These are phyloP conservation scores for Mesocricetus auratus DNA, from an alignment of 2,113 vertebrate genomes.

Conservation along the genomic window DNA sequence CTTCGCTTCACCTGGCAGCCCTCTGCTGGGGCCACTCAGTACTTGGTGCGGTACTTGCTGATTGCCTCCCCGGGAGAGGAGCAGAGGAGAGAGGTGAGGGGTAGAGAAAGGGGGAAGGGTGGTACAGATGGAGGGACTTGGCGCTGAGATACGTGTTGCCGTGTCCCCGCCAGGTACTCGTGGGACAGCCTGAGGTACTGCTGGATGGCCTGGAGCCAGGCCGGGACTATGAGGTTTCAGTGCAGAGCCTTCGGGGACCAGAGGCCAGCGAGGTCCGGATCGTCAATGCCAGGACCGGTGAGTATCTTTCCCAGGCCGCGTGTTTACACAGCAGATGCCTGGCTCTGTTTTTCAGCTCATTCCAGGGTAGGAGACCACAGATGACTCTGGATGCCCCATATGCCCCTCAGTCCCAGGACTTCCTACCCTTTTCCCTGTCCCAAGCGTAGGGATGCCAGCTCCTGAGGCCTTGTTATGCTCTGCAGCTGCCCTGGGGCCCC, in stretches of 20 bases:
- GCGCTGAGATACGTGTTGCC: fast-evolving
- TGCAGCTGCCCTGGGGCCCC: conserved; percentile 88
- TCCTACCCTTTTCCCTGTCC: fast-evolving
- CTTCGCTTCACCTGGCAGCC: conserved; percentile 91
- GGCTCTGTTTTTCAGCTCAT: not conserved
- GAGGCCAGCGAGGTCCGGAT: conserved; percentile 93
- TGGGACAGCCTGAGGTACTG: conserved; percentile 89
- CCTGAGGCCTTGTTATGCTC: not conserved
- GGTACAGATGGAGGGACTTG: fast-evolving
- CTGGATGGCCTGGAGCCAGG: conserved; percentile 89
- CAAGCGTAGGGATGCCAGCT: fast-evolving
- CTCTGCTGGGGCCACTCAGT: conserved; percentile 89
- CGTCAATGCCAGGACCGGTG: conserved; percentile 91
- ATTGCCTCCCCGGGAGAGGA: conserved; percentile 86
- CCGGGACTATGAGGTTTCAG: conserved; percentile 91
- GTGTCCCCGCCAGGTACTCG: conserved; percentile 88
- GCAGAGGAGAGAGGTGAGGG: conserved; percentile 80
- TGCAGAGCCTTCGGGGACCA: conserved; percentile 92
- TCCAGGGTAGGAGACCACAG: not conserved
- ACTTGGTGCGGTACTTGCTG: conserved; percentile 91
- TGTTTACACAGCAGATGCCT: fast-evolving
- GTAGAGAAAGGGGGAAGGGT: fast-evolving
- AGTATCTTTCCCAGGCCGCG: conserved; percentile 50
- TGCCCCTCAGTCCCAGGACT: too few species aligned
- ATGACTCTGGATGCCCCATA: not conserved